Percentiles rank a stretch among this genome's conserved stretches.
Evolutionary conservation across 2,797 vertebrate genomes (phyloP).

Genomic region (Ammospiza maritima): DNA sequence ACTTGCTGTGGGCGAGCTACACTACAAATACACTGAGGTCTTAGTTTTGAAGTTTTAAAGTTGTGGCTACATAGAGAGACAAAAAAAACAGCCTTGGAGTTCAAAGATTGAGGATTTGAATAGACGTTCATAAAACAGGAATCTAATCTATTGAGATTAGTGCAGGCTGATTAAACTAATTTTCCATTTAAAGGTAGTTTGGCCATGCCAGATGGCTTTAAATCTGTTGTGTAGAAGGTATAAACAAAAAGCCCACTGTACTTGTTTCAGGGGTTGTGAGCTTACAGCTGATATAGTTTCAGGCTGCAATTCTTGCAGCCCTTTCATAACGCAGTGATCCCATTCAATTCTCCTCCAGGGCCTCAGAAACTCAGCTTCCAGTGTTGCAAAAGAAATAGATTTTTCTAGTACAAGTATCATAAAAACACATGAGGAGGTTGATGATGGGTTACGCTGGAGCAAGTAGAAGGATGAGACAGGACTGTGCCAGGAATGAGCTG

Average conservation of each 20-base stretch:
- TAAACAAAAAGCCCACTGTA: not conserved
- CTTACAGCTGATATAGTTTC: not conserved
- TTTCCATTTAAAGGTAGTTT: not conserved
- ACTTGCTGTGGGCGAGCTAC: not conserved
- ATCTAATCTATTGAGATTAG: not conserved
- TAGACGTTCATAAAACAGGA: not conserved
- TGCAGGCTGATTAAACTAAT: not conserved
- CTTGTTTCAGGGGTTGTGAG: not conserved
- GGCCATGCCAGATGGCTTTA: not conserved
- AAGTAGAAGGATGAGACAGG: not conserved
- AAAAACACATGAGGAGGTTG: not conserved
- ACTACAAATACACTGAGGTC: not conserved
- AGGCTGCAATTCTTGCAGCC: not conserved
- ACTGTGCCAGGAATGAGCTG: not conserved
- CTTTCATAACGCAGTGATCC: not conserved
- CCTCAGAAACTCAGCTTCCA: not conserved
- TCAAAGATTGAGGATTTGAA: not conserved
- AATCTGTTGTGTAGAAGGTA: not conserved
- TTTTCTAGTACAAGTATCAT: not conserved
- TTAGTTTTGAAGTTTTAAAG: not conserved
- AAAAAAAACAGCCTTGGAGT: not conserved
- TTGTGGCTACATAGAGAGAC: fast-evolving
- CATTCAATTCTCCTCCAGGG: not conserved
- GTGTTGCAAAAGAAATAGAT: not conserved
- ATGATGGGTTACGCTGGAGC: not conserved